phyloP scores from a whole-genome alignment of 1,140 invertebrate genomes.

The Sarcophaga bullata region DNA sequence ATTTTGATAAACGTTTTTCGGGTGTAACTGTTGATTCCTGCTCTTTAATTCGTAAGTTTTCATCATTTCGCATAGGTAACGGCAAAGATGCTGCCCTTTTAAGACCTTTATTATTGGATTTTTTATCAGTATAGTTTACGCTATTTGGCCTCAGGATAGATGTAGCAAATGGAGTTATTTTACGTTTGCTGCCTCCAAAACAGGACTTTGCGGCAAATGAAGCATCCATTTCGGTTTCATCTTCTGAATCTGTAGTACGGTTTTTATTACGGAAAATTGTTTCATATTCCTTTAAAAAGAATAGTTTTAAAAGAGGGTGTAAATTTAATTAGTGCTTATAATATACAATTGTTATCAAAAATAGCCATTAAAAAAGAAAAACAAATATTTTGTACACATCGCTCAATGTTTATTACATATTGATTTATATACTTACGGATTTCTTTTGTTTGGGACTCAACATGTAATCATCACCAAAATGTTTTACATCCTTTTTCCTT shows the following conservation, averaged over 20 bases:
- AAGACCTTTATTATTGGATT: neutral
- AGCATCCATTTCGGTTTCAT: constrained; percentile 48
- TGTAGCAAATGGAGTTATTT: constrained; percentile 3
- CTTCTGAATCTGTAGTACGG: constrained; percentile 55
- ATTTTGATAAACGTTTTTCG: constrained; percentile 57
- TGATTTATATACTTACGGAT: constrained; percentile 54
- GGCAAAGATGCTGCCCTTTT: constrained; percentile 2
- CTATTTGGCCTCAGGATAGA: neutral
- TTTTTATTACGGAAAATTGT: constrained; percentile 54
- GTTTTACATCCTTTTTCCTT: constrained; percentile 67
- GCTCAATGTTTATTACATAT: neutral
- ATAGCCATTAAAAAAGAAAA: neutral
- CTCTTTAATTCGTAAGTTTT: constrained; percentile 1
- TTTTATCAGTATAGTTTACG: neutral
- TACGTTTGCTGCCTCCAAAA: constrained; percentile 45
- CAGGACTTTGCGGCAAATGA: constrained; percentile 43
- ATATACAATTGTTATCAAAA: neutral
- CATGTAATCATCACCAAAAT: constrained; percentile 64
- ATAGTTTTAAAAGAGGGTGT: constrained; percentile 12
- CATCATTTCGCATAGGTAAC: neutral
- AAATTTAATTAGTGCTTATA: no score
- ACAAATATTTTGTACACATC: neutral
- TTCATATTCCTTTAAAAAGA: constrained; percentile 51
- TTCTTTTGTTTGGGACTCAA: constrained; percentile 61
- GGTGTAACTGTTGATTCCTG: neutral